phyloP scores from a whole-genome alignment of 2,888 invertebrate genomes.

The Drosophila imparisetae region DNA sequence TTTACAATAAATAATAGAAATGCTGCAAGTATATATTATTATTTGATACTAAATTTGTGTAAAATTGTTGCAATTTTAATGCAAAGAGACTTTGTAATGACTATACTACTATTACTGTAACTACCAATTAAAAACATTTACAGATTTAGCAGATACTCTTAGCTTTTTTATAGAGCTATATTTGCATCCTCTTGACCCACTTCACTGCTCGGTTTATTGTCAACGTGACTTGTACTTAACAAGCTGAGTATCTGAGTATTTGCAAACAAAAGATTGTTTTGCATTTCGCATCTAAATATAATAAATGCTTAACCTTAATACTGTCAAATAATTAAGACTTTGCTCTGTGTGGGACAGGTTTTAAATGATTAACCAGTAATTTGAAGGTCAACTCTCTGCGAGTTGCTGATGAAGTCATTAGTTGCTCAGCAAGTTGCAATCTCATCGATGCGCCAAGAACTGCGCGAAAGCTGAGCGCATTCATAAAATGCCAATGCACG shows the following conservation, averaged over 20 bases:
- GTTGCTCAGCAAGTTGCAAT: slow-evolving; percentile 36
- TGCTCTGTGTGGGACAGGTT: neutral
- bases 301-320: slow-evolving; percentile 31
- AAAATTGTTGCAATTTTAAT: neutral
- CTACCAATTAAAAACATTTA: neutral
- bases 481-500: slow-evolving; percentile 44
- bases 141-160: neutral
- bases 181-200: neutral
- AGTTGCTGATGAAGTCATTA: slow-evolving; percentile 52
- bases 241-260: neutral
- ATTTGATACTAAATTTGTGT: neutral
- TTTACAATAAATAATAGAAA: too few species aligned
- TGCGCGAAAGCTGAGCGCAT: slow-evolving; percentile 61
- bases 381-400: neutral
- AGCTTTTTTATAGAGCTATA: neutral
- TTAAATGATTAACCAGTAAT: neutral
- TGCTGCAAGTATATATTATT: neutral
- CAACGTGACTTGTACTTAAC: slow-evolving; percentile 24
- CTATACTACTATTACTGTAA: neutral
- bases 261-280: slow-evolving; percentile 13
- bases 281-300: slow-evolving; percentile 20
- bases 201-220: slow-evolving; percentile 4
- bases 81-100: neutral
- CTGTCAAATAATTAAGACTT: slow-evolving; percentile 27
- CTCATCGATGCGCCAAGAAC: slow-evolving; percentile 69